Evolutionary conservation across 1,140 invertebrate species (phyloP).

Genomic region (Leucophenga varia): DNA sequence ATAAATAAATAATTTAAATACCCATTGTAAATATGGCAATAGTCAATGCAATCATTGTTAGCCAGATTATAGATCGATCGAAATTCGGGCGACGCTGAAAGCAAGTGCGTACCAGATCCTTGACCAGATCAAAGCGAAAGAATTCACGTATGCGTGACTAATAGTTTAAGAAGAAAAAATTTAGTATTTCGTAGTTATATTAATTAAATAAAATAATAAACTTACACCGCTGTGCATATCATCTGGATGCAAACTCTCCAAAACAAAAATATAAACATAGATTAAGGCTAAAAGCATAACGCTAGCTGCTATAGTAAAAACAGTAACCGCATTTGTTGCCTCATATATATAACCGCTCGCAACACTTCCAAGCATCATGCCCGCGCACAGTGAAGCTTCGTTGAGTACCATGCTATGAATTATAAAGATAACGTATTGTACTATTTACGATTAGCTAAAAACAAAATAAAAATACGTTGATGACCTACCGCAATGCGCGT

Average conservation of each 20-base stretch:
- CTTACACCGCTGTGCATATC: constrained; percentile 35
- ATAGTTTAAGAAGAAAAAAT: constrained; percentile 11
- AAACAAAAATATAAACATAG: constrained; percentile 45
- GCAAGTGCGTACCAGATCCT: constrained; percentile 63
- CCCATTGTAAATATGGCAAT: constrained; percentile 61
- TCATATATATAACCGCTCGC: constrained; percentile 56
- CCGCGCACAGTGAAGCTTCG: constrained; percentile 62
- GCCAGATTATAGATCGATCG: constrained; percentile 63
- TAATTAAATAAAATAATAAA: background rate
- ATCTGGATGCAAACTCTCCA: constrained; percentile 39
- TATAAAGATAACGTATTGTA: background rate
- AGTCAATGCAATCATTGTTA: constrained; percentile 62
- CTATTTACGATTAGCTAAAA: background rate
- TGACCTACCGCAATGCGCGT: constrained; percentile 56
- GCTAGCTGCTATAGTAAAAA: constrained; percentile 29
- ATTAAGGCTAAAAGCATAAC: constrained; percentile 36
- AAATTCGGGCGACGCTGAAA: constrained; percentile 63
- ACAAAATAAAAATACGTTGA: background rate
- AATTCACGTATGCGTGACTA: constrained; percentile 57
- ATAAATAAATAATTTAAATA: constrained; percentile 2
- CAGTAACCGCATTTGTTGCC: constrained; percentile 26
- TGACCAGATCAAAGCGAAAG: constrained; percentile 62
- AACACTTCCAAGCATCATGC: constrained; percentile 63
- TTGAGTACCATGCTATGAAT: constrained; percentile 64
- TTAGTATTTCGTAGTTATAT: background rate